phyloP scores from a whole-genome alignment of 2,888 invertebrate genomes.

The Archips crataeganus region DNA sequence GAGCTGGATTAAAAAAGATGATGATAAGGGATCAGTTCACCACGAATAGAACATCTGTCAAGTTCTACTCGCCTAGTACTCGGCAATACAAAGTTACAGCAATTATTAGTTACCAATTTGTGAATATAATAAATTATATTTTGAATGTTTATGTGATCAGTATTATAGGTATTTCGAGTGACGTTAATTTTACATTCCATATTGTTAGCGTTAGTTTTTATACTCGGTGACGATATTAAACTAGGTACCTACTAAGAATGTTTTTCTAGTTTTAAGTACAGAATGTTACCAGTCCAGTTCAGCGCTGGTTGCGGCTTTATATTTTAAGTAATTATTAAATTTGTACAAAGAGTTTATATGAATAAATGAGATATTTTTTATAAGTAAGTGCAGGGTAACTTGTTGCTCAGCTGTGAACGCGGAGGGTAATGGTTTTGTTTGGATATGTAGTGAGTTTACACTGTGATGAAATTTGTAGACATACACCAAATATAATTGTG shows the following conservation, averaged over 20 bases:
- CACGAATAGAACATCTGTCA: slow-evolving; percentile 45
- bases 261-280: slow-evolving; percentile 50
- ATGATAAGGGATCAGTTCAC: slow-evolving; percentile 53
- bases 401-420: slow-evolving; percentile 20
- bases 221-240: slow-evolving; percentile 61
- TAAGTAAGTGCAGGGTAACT: slow-evolving; percentile 34
- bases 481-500: slow-evolving; percentile 39
- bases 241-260: slow-evolving; percentile 49
- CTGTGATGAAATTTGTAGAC: slow-evolving; percentile 38
- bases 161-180: slow-evolving; percentile 64
- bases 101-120: slow-evolving; percentile 44
- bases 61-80: slow-evolving; percentile 53
- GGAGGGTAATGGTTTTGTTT: slow-evolving; percentile 39
- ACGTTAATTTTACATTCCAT: slow-evolving; percentile 60
- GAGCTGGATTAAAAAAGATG: slow-evolving; percentile 62
- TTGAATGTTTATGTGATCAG: slow-evolving; percentile 65
- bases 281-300: slow-evolving; percentile 43
- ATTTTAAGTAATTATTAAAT: slow-evolving; percentile 35
- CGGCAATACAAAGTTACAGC: slow-evolving; percentile 44
- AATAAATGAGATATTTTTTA: slow-evolving; percentile 5
- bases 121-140: slow-evolving; percentile 42
- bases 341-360: slow-evolving; percentile 34
- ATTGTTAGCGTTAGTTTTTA: slow-evolving; percentile 52
- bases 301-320: slow-evolving; percentile 38
- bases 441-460: slow-evolving; percentile 38